Base-by-base conservation (phyloP, 2,113 vertebrate species). In the Struthio camelus region DNA sequence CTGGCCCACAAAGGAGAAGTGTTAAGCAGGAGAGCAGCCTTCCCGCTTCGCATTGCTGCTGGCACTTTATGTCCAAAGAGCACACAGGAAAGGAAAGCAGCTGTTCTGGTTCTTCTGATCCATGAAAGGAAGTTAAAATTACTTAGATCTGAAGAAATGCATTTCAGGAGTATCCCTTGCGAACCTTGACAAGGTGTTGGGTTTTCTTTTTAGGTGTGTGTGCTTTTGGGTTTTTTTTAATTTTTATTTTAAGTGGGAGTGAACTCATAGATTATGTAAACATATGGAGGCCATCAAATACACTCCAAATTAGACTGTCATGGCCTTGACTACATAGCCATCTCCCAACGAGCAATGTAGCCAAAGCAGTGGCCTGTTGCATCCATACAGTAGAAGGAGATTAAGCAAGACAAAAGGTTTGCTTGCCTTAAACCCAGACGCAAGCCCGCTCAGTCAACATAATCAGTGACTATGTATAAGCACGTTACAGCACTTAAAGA, bases 371-470 rank as follows among this genome's bases (percentile, higher is more conserved):
- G n/a, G 30, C 13, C 50, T 42, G 15, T 23, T 44, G 28, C 59
- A 73, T 11, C 19, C 6, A 28, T 16, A 51, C 56, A 50, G 2
- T 6, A 38, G 80, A 56, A 50, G 50, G 4, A 48, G 66, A 11
- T 2, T 42, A 25, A 59, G 28, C 34, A 77, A 66, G 38, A 44
- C 2, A 6, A 7, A 24, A 54, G 51, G 17, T 46, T 46, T 48
- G 17, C 17, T 22, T 65, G 16, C 6, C 36, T 54, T 34, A 42
- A 54, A 54, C 18, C 23, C 24, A 61, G 28, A 23, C 6, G 12
- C 13, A 5, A 24, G 10, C 28, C 19, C 20, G 4, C 30, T 5
- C 0, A 13, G 30, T 11, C 6, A 15, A 56, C 2, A 2, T n/a
- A 40, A 40, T 27, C n/a, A 67, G 11, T 2, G n/a, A 19, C 32